Evolutionary conservation across 1,140 invertebrate genomes (phyloP), one percentile per base, ranked within the genome.

Genomic region (Camponotus vicinus): DNA sequence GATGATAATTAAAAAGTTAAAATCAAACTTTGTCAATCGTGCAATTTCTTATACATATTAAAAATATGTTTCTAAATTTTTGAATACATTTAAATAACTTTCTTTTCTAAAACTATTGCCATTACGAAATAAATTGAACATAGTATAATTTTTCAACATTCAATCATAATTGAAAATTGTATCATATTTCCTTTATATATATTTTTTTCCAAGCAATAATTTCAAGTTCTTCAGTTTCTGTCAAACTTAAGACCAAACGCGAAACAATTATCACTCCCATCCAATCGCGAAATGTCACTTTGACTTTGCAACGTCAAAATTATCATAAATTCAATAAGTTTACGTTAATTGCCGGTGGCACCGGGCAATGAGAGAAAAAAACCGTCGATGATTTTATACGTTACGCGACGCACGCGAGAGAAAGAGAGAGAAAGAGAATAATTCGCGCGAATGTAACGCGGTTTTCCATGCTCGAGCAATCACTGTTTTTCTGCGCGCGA

Each of bases 381-480:
- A 11, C n/a, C 4, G 42, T 70, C 79, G 79, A 83, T 73, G 69
- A 83, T 63, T 83, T 83, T 73, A 73, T 75, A 67, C 67, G 32
- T 61, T 59, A 63, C 40, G 61, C 73, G 15, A 45, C 77, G 77
- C 45, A 69, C 6, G 69, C 79, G 69, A 83, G 27, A 27, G 27
- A 27, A 27, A 27, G 27, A 27, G 27, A 63, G 69, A 73, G 79
- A 73, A 67, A 83, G 79, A 61, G 70, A 55, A 40, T 83, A 83
- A 83, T 83, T 83, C 69, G 79, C 79, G 79, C 55, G 32, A 83
- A 83, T 83, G 69, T 83, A 83, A 83, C 79, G 79, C 55, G 69
- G 69, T 61, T 83, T 55, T 83, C 69, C 69, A 83, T 57, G 79
- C 37, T 83, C 69, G 79, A 83, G 79, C 79, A 70, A 49, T 83